Percentiles rank a stretch among this genome's conserved stretches.
Evolutionary conservation across 2,888 invertebrate species (phyloP).

Genomic region (Colletes collaris): DNA sequence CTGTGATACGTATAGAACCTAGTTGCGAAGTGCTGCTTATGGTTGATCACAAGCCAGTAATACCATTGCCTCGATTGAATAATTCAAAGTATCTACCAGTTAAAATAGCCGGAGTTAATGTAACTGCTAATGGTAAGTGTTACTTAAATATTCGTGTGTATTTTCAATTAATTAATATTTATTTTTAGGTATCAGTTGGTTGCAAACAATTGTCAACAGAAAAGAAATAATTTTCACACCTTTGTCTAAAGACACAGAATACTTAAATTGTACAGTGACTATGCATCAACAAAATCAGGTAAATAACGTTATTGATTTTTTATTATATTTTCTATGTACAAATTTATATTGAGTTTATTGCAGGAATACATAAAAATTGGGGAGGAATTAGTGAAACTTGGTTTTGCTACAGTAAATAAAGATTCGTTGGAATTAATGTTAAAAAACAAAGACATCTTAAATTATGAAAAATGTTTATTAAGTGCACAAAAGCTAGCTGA

Average conservation of each 20-base stretch:
- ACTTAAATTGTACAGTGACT: conserved; percentile 83
- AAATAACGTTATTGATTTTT: conserved; percentile 21
- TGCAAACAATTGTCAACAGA: conserved; percentile 85
- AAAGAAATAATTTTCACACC: conserved; percentile 84
- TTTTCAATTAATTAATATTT: neutral
- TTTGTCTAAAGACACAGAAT: conserved; percentile 81
- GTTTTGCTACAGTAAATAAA: conserved; percentile 76
- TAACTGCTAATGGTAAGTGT: conserved; percentile 82
- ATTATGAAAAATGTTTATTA: conserved; percentile 83
- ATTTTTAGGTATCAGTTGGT: conserved; percentile 84
- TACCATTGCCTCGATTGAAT: conserved; percentile 85
- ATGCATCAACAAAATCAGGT: conserved; percentile 78
- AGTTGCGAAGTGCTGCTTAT: conserved; percentile 83
- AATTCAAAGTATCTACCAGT: conserved; percentile 84
- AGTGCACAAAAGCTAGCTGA: conserved; percentile 83
- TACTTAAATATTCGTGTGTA: neutral
- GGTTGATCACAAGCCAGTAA: conserved; percentile 85
- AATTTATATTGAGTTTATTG: conserved; percentile 19
- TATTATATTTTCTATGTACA: neutral
- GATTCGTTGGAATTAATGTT: conserved; percentile 71
- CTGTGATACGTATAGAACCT: conserved; percentile 84
- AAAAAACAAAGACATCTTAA: conserved; percentile 76
- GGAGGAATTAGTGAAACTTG: conserved; percentile 84
- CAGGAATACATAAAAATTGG: conserved; percentile 84
- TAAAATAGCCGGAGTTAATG: conserved; percentile 84